These are phyloP conservation scores for Balearica regulorum DNA, from an alignment of 2,797 vertebrate genomes.

Conservation along the genomic window DNA sequence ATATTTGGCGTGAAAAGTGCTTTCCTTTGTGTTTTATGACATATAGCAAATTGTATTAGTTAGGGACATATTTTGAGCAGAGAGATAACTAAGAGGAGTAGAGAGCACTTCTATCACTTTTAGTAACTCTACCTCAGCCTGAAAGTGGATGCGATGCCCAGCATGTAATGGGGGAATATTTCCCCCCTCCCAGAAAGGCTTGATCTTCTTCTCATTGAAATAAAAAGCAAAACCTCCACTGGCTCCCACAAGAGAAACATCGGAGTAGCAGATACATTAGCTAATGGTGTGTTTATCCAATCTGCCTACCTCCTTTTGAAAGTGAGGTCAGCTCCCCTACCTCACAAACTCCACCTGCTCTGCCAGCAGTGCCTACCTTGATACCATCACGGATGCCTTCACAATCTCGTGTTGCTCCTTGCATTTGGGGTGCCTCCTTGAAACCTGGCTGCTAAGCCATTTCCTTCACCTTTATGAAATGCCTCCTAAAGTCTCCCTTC, in stretches of 20 bases:
- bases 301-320: neutral
- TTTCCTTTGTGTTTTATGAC: constrained; percentile 77
- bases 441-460: neutral
- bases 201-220: neutral
- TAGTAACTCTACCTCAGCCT: neutral
- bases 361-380: neutral
- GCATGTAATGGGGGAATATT: neutral
- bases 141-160: neutral
- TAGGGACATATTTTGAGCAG: constrained; percentile 64
- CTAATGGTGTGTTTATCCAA: neutral
- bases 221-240: neutral
- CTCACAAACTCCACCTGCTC: neutral
- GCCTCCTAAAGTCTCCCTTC: constrained; percentile 12
- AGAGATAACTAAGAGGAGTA: constrained; percentile 47
- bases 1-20: constrained; percentile 74
- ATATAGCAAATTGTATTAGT: constrained; percentile 66
- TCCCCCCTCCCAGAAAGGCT: neutral
- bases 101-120: constrained; percentile 25
- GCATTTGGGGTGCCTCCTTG: neutral
- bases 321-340: neutral
- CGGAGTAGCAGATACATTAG: neutral
- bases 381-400: neutral
- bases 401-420: neutral
- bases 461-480: constrained; percentile 2
- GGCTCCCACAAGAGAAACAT: neutral